phyloP scores from a whole-genome alignment of 2,888 invertebrate species.

The Crematogaster levior region DNA sequence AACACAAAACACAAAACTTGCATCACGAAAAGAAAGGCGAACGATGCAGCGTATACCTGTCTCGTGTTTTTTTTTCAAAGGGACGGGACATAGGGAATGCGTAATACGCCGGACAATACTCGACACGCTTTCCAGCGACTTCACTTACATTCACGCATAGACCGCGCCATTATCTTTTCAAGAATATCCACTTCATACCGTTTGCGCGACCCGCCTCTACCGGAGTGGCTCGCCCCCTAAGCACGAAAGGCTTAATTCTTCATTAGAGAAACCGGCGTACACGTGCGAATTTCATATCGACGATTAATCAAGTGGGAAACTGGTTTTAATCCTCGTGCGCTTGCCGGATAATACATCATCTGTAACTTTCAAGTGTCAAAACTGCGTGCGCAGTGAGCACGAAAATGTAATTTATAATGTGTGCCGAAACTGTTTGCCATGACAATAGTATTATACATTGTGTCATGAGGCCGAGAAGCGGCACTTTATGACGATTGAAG shows the following conservation, averaged over 20 bases:
- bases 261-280: slow-evolving; percentile 4
- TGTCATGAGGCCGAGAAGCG: no score
- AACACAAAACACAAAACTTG: slow-evolving; percentile 75
- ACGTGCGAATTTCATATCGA: slow-evolving; percentile 25
- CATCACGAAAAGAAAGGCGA: slow-evolving; percentile 64
- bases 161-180: slow-evolving; percentile 74
- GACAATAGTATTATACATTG: no score
- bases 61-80: slow-evolving; percentile 73
- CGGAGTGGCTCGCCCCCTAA: background rate
- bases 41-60: no score
- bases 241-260: slow-evolving; percentile 9
- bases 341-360: background rate
- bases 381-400: background rate
- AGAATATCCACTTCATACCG: slow-evolving; percentile 74
- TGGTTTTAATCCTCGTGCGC: slow-evolving; percentile 13
- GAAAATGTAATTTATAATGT: slow-evolving; percentile 30
- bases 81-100: slow-evolving; percentile 74
- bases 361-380: slow-evolving; percentile 12
- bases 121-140: slow-evolving; percentile 76
- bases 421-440: no score
- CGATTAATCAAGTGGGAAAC: slow-evolving; percentile 36
- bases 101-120: slow-evolving; percentile 75
- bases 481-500: no score
- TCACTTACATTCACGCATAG: slow-evolving; percentile 74
- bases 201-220: slow-evolving; percentile 49